Percentiles rank a stretch among this genome's conserved stretches.
Evolutionary conservation across 2,113 vertebrate species (phyloP).

Genomic region (Salvelinus fontinalis): DNA sequence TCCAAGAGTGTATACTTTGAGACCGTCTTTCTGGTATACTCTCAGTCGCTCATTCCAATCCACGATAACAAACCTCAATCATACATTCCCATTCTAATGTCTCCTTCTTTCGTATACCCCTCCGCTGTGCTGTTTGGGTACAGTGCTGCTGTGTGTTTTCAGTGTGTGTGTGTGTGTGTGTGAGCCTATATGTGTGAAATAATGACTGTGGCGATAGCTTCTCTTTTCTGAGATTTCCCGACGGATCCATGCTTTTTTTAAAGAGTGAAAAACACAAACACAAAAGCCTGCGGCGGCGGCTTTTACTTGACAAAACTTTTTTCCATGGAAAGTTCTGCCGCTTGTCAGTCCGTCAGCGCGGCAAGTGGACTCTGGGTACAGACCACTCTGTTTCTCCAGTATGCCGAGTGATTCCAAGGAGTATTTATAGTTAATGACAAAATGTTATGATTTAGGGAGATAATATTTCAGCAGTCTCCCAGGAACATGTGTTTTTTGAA

Average conservation of each 20-base stretch:
- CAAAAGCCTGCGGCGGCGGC: conserved; percentile 52
- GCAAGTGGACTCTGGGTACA: conserved; percentile 61
- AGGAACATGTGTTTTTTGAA: conserved; percentile 72
- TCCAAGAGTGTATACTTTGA: not conserved
- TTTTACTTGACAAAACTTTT: conserved; percentile 53
- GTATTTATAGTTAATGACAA: conserved; percentile 76
- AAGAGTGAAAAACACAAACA: conserved; percentile 59
- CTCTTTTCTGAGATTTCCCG: conserved; percentile 62
- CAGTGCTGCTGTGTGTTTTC: too few species aligned
- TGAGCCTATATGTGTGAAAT: not conserved
- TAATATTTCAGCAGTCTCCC: conserved; percentile 77
- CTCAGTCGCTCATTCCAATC: not conserved
- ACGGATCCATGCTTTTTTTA: conserved; percentile 62
- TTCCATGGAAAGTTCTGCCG: conserved; percentile 76
- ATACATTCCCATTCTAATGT: not conserved
- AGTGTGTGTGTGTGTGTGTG: not conserved
- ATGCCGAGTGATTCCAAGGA: conserved; percentile 66
- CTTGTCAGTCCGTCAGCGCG: conserved; percentile 65
- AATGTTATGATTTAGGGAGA: conserved; percentile 75
- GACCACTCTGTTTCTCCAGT: conserved; percentile 62
- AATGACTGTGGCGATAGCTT: conserved; percentile 19
- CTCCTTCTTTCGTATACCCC: not conserved
- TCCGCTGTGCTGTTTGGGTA: conserved; percentile 12
- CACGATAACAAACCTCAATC: not conserved
- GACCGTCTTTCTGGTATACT: not conserved